Base-by-base conservation (phyloP, 2,888 invertebrate genomes). In the Trichogramma evanescens region DNA sequence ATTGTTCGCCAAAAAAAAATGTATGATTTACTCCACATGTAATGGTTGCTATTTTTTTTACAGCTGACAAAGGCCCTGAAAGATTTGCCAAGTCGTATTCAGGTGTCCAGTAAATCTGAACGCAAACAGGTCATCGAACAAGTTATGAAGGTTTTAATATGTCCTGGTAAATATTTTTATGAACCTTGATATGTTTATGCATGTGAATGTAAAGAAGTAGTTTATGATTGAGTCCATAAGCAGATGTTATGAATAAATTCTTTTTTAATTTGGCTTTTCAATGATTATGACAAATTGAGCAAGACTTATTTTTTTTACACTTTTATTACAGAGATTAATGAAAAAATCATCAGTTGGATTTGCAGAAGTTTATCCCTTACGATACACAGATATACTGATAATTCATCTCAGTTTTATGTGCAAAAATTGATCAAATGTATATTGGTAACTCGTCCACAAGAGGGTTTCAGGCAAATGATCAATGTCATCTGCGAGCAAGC, bases 321-420 rank as follows among this genome's bases (percentile, higher is more conserved):
- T 26, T 26, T 26, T 26, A 44, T 80, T 80, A 6, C 72, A 93
- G 93, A 86, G 65, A 86, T 93, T 64, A 89, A 87, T 69, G 89
- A 91, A 69, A 84, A 84, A 69, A 87, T 89, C 59, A 83, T 93
- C 50, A 85, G 87, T 68, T 91, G 88, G 64, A 84, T 93, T 59
- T 91, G 92, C 71, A 88, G 89, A 72, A 83, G 89, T 61, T 79
- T 93, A 68, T 85, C 87, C 43, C 82, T 88, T 59, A 91, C 91
- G 1, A 79, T 95, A 66, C 88, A 88, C 62, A 84, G 90, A 67
- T 95, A 94, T 74, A 82, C 87, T 69, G 93, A 94, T 77, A 83
- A 85, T 45, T 81, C 84, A 56, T 94, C 94, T 1, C 89, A 91
- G 73, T 82, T 84, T 10, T 85, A 89, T 69, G 86, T 94, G 6